Base-by-base conservation (phyloP, 2,888 invertebrate genomes). In the Tineola bisselliella region DNA sequence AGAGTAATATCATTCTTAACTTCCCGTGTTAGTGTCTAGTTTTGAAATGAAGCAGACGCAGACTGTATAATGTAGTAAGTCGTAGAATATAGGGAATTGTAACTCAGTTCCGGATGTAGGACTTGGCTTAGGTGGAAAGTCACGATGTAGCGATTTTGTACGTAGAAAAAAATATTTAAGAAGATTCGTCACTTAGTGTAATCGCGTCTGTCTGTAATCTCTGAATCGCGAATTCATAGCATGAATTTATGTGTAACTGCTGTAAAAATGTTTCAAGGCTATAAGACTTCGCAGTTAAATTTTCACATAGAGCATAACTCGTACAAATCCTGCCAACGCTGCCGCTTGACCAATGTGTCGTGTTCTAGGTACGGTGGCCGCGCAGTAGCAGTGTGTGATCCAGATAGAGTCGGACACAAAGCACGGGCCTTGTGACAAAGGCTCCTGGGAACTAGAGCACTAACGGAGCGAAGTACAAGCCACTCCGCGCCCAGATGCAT, bases 401-500 rank as follows among this genome's bases (percentile, higher is more conserved):
- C 74, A 80, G 75, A 79, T 79, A 76, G 68, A 58, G 33, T 58
- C 5, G 15, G 10, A 11, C 31, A 57, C 57, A 57, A 58, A 33
- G 33, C 19, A 31, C 33, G 13, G 33, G 17, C 31, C 58, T 48
- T 12, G 70, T 75, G 74, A 77, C 74, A 73, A 70, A 71, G 77
- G 31, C 60, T 30, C 74, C 67, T 79, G 80, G 71, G 79, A 82
- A 77, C 76, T 79, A 68, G 78, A 76, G 72, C 80, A 75, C 73
- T 72, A 73, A 76, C 74, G 74, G 72, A 15, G n/a, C 31, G 30
- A 44, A 18, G 72, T 72, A 72, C 72, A 69, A 68, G 68, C 65
- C 68, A 65, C 68, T 67, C 64, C 63, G 61, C 60, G 64, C 19
- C 67, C 60, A 60, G 48, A 65, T 63, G 68, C 70, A 70, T 73